phyloP scores from a whole-genome alignment of 1,140 invertebrate species.

The Pararge aegeria region DNA sequence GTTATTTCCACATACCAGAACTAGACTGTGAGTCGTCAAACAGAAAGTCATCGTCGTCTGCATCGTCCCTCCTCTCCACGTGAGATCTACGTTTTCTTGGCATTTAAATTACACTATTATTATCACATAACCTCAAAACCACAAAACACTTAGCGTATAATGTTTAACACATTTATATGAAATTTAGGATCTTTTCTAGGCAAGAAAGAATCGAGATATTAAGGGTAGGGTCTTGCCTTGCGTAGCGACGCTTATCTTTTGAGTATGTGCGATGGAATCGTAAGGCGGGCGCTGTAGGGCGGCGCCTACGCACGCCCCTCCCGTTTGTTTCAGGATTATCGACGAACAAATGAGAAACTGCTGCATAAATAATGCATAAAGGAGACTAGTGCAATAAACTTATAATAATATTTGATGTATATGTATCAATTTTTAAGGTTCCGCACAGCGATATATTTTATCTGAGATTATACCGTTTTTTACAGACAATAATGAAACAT shows the following conservation, averaged over 20 bases:
- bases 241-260: conserved; percentile 47
- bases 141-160: background rate
- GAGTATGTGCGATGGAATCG: conserved; percentile 42
- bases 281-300: conserved; percentile 70
- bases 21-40: conserved; percentile 68
- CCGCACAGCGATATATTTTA: no score
- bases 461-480: no score
- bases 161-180: background rate
- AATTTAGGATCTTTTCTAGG: conserved; percentile 9
- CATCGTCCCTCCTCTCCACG: conserved; percentile 52
- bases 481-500: no score
- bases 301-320: conserved; percentile 58
- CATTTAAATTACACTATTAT: conserved; percentile 42
- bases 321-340: conserved; percentile 51
- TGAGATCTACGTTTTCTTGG: conserved; percentile 62
- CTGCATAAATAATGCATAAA: background rate
- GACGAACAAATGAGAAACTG: conserved; percentile 40
- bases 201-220: no score
- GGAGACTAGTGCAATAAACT: background rate
- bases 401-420: background rate
- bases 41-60: conserved; percentile 66
- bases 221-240: conserved; percentile 39
- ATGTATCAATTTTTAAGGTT: no score
- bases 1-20: conserved; percentile 63
- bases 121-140: background rate